A percentile compares a stretch with the other conserved stretches of the same genome.
Evolutionary conservation across 2,797 vertebrate genomes (phyloP).

Genomic region (Alosa sapidissima): DNA sequence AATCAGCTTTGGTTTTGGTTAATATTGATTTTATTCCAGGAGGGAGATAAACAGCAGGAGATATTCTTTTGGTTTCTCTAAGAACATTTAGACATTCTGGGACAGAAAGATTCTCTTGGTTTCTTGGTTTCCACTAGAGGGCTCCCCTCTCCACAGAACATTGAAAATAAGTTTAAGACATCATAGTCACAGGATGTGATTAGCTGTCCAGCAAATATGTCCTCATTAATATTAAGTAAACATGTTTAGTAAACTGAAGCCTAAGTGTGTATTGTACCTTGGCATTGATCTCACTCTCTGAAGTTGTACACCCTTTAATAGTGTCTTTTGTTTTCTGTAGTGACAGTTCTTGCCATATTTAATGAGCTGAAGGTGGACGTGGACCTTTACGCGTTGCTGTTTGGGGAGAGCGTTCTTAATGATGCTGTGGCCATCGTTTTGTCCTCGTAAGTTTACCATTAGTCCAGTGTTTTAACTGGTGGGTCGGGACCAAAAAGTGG

Average conservation of each 20-base stretch:
- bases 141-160: neutral
- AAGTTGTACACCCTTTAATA: neutral
- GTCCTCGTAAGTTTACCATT: constrained; percentile 87
- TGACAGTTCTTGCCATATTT: constrained; percentile 98
- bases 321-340: constrained; percentile 63
- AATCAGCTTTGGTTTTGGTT: too few species aligned
- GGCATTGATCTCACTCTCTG: neutral
- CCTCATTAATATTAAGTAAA: neutral
- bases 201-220: neutral
- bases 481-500: too few species aligned
- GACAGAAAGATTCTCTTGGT: neutral
- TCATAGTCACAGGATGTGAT: neutral
- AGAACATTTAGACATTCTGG: neutral
- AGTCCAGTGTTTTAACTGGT: neutral
- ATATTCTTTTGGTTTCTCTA: too few species aligned
- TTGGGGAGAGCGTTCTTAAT: constrained; percentile 97
- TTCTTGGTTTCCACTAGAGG: neutral
- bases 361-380: constrained; percentile 96
- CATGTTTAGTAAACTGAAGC: neutral
- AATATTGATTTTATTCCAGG: too few species aligned
- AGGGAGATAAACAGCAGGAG: too few species aligned
- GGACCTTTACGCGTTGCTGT: constrained; percentile 94
- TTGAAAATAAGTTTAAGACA: neutral
- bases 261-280: neutral
- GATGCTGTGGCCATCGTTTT: constrained; percentile 97